phyloP scores from a whole-genome alignment of 2,888 invertebrate genomes.

The Athripsodes cinereus region DNA sequence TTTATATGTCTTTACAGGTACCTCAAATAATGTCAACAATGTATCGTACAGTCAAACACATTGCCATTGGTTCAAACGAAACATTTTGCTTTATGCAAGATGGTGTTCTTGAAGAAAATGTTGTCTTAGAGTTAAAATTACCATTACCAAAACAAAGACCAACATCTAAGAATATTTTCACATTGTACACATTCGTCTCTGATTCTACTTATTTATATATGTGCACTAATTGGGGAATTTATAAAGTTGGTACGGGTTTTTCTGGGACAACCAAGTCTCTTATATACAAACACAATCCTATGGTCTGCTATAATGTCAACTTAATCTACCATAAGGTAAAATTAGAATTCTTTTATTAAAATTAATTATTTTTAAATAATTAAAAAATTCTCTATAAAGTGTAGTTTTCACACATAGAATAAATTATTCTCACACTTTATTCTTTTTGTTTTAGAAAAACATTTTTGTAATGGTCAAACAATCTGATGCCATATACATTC shows the following conservation, averaged over 20 bases:
- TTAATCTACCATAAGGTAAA: slow-evolving; percentile 76
- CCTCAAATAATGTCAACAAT: slow-evolving; percentile 79
- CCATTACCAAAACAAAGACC: not conserved
- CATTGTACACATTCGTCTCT: slow-evolving; percentile 61
- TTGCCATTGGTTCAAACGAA: slow-evolving; percentile 55
- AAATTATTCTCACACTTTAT: too few species aligned
- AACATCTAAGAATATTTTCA: not conserved
- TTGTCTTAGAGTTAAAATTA: not conserved
- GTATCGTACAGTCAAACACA: slow-evolving; percentile 84
- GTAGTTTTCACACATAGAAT: too few species aligned
- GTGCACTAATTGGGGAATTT: slow-evolving; percentile 74
- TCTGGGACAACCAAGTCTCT: slow-evolving; percentile 90
- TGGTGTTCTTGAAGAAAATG: not conserved
- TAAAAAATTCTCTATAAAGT: too few species aligned
- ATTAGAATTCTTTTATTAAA: too few species aligned
- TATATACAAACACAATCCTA: slow-evolving; percentile 51
- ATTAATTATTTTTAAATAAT: too few species aligned
- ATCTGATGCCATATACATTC: slow-evolving; percentile 1
- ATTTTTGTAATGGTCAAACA: slow-evolving; percentile 5
- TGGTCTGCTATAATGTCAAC: slow-evolving; percentile 52
- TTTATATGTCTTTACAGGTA: slow-evolving; percentile 48
- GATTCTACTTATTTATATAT: slow-evolving; percentile 90
- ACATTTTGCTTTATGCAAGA: slow-evolving; percentile 46
- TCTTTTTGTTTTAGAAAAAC: slow-evolving; percentile 15
- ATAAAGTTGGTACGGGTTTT: slow-evolving; percentile 94